A percentile compares a stretch with the other conserved stretches of the same genome.
These are phyloP conservation scores for Rhagonycha fulva DNA, from an alignment of 2,888 invertebrate species.

Conservation along the genomic window DNA sequence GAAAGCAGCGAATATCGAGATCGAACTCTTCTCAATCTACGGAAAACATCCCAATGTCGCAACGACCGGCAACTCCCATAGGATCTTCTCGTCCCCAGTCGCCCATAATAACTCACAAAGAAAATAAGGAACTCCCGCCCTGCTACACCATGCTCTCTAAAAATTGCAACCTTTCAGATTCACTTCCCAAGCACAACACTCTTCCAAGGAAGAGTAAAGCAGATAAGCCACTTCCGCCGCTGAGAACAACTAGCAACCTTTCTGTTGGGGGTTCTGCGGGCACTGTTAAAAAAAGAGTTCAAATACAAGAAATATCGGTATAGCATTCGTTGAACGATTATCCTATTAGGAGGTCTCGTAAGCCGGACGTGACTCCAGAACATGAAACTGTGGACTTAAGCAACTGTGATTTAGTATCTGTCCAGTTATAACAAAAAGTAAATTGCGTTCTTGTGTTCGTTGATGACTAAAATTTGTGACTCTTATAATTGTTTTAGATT, in stretches of 20 bases:
- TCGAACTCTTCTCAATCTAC: conserved; percentile 50
- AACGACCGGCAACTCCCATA: conserved; percentile 49
- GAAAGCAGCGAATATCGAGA: conserved; percentile 45
- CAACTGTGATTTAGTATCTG: conserved; percentile 50
- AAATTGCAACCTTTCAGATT: conserved; percentile 47
- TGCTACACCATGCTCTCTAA: conserved; percentile 58
- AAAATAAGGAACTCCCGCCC: conserved; percentile 56
- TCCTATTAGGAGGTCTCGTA: conserved; percentile 16
- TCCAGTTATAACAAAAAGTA: conserved; percentile 50
- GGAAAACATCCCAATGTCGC: conserved; percentile 53
- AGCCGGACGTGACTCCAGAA: conserved; percentile 45
- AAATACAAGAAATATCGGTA: conserved; percentile 81
- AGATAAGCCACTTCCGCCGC: conserved; percentile 53
- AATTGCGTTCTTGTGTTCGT: conserved; percentile 44
- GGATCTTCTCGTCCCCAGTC: conserved; percentile 53
- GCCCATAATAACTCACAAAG: conserved; percentile 45
- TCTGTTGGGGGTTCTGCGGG: conserved; percentile 60
- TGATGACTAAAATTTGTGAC: conserved; percentile 30
- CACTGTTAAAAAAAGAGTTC: conserved; percentile 76
- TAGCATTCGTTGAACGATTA: conserved; percentile 56
- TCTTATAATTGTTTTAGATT: not conserved
- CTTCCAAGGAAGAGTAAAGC: conserved; percentile 39
- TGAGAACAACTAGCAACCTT: conserved; percentile 52
- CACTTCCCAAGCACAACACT: conserved; percentile 44
- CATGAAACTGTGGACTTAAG: conserved; percentile 42